Conservation (phyloP, 2,113 vertebrate genomes). For the Kobus ellipsiprymnus region DNA sequence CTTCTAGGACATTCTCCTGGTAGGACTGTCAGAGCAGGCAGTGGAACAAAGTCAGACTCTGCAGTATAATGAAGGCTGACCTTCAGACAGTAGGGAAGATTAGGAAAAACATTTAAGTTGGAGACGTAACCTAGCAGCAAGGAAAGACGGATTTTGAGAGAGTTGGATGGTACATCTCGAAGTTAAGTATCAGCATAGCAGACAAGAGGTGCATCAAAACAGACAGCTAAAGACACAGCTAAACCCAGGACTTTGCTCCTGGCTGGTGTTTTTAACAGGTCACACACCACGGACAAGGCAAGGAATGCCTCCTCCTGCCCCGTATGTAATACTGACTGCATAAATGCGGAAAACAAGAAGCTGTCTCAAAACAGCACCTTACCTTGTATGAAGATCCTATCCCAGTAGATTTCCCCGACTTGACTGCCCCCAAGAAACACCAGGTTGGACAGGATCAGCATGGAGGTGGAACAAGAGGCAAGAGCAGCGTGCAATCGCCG, state of each 20-base stretch:
- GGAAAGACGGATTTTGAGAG: background rate
- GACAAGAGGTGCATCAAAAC: background rate
- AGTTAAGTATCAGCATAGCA: background rate
- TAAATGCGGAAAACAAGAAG: background rate
- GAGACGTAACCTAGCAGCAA: background rate
- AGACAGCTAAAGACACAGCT: background rate
- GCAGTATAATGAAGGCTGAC: background rate
- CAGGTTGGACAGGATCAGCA: conserved; percentile 97
- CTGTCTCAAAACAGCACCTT: background rate
- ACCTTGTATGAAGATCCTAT: conserved; percentile 93
- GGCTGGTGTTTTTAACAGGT: background rate
- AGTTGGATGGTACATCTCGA: background rate
- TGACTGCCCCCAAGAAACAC: conserved; percentile 95
- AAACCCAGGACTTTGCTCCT: background rate
- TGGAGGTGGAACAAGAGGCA: conserved; percentile 89
- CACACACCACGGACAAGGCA: background rate
- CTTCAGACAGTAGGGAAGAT: background rate
- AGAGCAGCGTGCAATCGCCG: conserved; percentile 89
- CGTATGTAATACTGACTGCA: background rate
- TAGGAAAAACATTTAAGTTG: background rate
- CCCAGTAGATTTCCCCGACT: conserved; percentile 93
- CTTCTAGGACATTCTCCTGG: background rate
- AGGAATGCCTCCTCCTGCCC: background rate
- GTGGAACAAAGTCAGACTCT: background rate
- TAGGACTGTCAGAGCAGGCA: fast-evolving